phyloP scores from a whole-genome alignment of 2,113 vertebrate genomes.

The Colinus virginianus region DNA sequence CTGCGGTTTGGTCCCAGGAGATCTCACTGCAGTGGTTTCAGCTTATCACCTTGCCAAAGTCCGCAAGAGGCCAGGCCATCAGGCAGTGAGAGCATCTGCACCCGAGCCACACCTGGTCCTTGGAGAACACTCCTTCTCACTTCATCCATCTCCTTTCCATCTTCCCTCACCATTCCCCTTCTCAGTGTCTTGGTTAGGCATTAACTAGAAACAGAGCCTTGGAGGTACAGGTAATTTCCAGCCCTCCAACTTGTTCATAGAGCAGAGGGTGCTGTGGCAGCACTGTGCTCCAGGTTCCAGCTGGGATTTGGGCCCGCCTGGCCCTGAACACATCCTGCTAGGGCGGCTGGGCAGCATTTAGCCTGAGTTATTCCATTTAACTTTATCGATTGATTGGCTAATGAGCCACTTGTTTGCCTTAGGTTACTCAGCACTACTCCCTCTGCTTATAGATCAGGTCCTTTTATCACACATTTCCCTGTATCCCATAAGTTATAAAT shows the following conservation, averaged over 20 bases:
- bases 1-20: background rate
- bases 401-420: slow-evolving; percentile 54
- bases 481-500: background rate
- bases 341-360: background rate
- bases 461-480: background rate
- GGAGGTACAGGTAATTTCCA: background rate
- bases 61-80: background rate
- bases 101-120: background rate
- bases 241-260: background rate
- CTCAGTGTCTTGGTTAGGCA: background rate
- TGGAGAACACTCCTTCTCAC: background rate
- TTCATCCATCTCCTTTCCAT: background rate
- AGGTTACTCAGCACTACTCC: slow-evolving; percentile 26
- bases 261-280: background rate
- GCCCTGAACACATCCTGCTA: background rate
- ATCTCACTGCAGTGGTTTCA: background rate
- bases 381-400: slow-evolving; percentile 29
- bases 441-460: background rate
- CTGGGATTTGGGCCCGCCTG: background rate
- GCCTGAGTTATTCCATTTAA: slow-evolving; percentile 1
- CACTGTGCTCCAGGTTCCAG: background rate
- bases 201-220: background rate
- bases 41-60: background rate
- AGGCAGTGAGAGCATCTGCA: background rate
- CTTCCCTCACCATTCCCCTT: background rate